These are phyloP conservation scores for Atethmia centrago DNA, from an alignment of 2,888 invertebrate species.

Conservation along the genomic window DNA sequence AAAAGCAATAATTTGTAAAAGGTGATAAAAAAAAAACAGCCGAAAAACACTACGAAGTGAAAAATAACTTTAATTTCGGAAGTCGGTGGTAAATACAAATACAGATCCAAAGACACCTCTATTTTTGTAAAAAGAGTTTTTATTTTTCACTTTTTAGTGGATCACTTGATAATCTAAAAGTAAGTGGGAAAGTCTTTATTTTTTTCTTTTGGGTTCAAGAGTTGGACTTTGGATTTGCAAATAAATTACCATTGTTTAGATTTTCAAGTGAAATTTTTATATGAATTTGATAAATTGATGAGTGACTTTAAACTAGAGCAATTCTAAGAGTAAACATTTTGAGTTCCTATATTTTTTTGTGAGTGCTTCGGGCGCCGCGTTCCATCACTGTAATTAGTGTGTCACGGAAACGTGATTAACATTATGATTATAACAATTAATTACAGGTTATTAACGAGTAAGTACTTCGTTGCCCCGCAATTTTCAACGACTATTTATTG, in stretches of 20 bases:
- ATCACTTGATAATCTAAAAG: too few species aligned
- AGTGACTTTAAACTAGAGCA: background rate
- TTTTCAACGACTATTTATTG: background rate
- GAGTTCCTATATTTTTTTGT: background rate
- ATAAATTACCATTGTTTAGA: background rate
- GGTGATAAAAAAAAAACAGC: too few species aligned
- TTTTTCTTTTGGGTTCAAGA: background rate
- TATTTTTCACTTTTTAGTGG: too few species aligned
- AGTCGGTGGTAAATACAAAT: too few species aligned
- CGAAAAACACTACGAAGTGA: too few species aligned
- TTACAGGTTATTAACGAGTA: background rate
- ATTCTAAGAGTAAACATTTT: background rate
- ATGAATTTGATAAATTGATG: background rate
- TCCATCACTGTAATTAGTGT: constrained; percentile 18
- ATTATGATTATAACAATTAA: constrained; percentile 3
- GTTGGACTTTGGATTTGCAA: background rate
- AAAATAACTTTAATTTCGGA: too few species aligned
- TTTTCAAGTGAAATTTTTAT: background rate
- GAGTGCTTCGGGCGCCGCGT: background rate
- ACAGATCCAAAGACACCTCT: too few species aligned
- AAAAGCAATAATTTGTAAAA: too few species aligned
- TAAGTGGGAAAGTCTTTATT: background rate
- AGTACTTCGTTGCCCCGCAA: background rate
- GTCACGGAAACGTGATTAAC: background rate
- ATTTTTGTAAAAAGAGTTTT: too few species aligned